Evolutionary conservation across 2,797 vertebrate species (phyloP).

Genomic region (Liasis olivaceus): DNA sequence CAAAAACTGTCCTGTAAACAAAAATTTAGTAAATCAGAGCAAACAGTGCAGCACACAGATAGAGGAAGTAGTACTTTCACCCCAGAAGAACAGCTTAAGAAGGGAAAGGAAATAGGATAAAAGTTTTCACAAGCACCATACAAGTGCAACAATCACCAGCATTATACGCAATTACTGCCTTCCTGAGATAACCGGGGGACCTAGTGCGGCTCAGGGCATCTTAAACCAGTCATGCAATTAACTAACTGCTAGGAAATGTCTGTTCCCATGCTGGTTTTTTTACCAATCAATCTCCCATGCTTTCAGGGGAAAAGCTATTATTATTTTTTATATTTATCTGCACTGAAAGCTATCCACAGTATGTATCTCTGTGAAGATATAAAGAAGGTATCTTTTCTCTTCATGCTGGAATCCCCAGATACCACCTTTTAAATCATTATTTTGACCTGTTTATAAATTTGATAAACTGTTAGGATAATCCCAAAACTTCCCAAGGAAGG

Average conservation of each 20-base stretch:
- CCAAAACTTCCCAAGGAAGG: background rate
- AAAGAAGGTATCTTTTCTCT: background rate
- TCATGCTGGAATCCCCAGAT: background rate
- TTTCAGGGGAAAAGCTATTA: background rate
- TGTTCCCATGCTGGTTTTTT: background rate
- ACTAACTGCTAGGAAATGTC: conserved; percentile 21
- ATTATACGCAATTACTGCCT: conserved; percentile 14
- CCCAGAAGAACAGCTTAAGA: background rate
- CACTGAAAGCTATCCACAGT: background rate
- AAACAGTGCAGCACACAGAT: background rate
- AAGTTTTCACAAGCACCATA: conserved; percentile 6
- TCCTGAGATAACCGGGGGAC: background rate
- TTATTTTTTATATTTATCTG: conserved; percentile 18
- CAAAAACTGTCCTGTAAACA: background rate
- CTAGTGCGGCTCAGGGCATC: background rate
- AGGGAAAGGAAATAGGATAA: background rate
- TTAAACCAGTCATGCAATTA: conserved; percentile 26
- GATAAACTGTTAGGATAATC: background rate
- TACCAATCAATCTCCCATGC: conserved; percentile 1
- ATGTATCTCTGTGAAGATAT: background rate
- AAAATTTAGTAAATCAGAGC: background rate
- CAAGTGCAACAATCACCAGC: conserved; percentile 8
- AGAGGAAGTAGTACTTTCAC: background rate
- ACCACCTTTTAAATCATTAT: background rate
- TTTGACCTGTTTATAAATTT: background rate